phyloP scores from a whole-genome alignment of 1,140 invertebrate genomes.

The Globodera ellingtonae region DNA sequence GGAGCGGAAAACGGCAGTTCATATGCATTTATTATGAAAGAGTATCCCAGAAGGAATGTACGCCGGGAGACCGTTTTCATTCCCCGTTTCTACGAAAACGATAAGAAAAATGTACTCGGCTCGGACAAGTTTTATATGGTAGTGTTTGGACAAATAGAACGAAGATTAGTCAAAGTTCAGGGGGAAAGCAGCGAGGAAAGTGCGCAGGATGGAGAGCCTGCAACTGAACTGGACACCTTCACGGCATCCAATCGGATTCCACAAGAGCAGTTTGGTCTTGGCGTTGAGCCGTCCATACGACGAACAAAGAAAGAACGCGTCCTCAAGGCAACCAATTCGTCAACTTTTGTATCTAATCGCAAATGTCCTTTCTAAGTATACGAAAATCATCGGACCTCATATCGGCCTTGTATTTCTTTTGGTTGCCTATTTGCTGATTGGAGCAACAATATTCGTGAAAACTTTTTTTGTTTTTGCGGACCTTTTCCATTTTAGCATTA shows the following conservation, averaged over 20 bases:
- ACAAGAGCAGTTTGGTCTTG: conserved; percentile 2
- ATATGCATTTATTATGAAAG: conserved; percentile 16
- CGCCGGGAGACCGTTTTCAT: conserved; percentile 42
- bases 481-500: conserved; percentile 2
- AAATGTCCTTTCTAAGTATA: conserved; percentile 28
- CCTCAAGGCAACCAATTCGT: neutral
- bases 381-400: conserved; percentile 60
- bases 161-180: conserved; percentile 1
- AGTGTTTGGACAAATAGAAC: conserved; percentile 12
- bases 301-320: conserved; percentile 11
- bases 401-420: conserved; percentile 61
- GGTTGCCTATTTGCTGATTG: conserved; percentile 56
- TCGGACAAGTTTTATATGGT: conserved; percentile 34
- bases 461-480: neutral
- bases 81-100: conserved; percentile 28
- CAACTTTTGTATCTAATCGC: too few species aligned
- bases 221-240: conserved; percentile 7
- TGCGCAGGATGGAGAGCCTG: neutral
- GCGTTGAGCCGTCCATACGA: neutral
- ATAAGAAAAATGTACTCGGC: neutral
- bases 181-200: conserved; percentile 21
- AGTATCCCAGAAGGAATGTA: conserved; percentile 27
- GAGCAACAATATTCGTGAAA: conserved; percentile 56
- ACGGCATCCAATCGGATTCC: neutral
- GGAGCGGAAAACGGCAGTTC: neutral